Conservation (phyloP, 2,113 vertebrate genomes). For the Solenodon paradoxus region DNA sequence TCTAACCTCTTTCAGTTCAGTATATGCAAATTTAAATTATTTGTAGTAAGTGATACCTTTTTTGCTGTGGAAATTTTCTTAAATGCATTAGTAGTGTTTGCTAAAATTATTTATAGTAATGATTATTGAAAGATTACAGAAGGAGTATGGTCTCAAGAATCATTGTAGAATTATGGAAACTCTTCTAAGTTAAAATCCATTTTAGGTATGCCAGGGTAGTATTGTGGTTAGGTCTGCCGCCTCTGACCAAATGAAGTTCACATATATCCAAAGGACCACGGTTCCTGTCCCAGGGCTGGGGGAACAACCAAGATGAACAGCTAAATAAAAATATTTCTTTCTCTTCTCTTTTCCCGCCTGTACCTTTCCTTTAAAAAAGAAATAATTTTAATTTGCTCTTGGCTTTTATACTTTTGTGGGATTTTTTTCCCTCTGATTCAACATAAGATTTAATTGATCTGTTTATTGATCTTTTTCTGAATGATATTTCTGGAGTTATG, state of each 20-base stretch:
- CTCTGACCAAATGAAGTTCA: no score
- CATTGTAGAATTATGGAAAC: not conserved
- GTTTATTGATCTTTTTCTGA: conserved; percentile 13
- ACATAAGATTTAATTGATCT: not conserved
- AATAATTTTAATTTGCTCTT: conserved; percentile 40
- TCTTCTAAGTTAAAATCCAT: conserved; percentile 20
- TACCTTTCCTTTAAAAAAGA: no score
- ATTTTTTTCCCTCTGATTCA: not conserved
- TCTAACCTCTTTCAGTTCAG: not conserved
- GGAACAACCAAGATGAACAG: no score
- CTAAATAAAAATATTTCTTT: no score
- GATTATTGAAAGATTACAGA: conserved; percentile 33
- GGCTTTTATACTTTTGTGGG: not conserved
- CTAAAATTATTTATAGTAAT: conserved; percentile 18
- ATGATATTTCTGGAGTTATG: not conserved
- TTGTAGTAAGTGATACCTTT: conserved; percentile 10
- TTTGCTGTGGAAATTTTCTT: not conserved
- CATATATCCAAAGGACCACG: no score
- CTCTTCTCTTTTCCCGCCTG: no score
- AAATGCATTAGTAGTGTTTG: not conserved
- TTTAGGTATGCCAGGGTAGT: no score
- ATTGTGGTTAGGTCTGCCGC: no score
- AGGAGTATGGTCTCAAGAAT: not conserved
- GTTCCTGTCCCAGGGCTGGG: no score
- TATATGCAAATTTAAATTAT: conserved; percentile 20